Conservation (phyloP, 1,140 invertebrate genomes). For the Cotesia typhae region DNA sequence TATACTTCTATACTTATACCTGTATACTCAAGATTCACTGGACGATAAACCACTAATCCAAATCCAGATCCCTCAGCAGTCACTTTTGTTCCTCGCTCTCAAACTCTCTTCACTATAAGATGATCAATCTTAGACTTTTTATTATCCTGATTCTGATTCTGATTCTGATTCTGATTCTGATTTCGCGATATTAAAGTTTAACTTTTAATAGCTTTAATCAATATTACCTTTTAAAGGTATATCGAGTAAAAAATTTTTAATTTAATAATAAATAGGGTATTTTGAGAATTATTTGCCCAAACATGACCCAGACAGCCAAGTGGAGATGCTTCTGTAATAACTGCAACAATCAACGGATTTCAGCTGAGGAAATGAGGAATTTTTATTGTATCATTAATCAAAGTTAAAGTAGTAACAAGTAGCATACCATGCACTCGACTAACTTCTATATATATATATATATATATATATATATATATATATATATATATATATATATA, state of each 20-base stretch:
- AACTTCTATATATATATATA: too few species aligned
- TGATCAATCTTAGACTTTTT: conserved; percentile 51
- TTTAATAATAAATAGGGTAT: too few species aligned
- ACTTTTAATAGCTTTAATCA: not conserved
- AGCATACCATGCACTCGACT: not conserved
- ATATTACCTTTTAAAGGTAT: not conserved
- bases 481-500: too few species aligned
- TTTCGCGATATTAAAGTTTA: too few species aligned
- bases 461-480: too few species aligned
- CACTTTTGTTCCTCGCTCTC: too few species aligned
- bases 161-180: not conserved
- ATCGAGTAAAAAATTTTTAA: too few species aligned
- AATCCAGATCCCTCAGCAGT: conserved; percentile 16
- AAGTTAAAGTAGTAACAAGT: conserved; percentile 10
- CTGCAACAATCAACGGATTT: conserved; percentile 3
- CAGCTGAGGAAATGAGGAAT: conserved; percentile 18
- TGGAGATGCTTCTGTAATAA: conserved; percentile 1
- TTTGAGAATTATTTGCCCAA: not conserved
- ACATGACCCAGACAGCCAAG: conserved; percentile 7
- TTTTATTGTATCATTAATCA: conserved; percentile 32
- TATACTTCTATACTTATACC: too few species aligned
- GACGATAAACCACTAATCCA: conserved; percentile 56
- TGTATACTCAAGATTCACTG: conserved; percentile 42
- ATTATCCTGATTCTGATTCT: conserved; percentile 30
- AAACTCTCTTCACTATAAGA: not conserved